These are phyloP conservation scores for Stigmatopora argus DNA, from an alignment of 2,113 vertebrate genomes.

Conservation along the genomic window DNA sequence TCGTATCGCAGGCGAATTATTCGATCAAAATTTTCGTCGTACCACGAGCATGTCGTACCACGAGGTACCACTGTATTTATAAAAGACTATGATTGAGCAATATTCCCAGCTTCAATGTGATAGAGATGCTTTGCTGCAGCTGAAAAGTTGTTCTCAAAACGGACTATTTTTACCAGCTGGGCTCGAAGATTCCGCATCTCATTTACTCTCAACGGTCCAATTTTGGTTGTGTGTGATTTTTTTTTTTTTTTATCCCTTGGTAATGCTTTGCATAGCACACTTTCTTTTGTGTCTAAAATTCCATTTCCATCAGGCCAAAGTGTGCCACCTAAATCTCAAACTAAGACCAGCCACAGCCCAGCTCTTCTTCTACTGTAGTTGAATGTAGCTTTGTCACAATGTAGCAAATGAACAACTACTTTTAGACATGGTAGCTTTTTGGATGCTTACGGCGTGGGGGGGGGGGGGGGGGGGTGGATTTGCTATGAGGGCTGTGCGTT, in stretches of 20 bases:
- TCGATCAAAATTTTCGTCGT: no score
- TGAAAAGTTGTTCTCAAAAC: slow-evolving; percentile 33
- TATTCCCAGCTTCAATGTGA: slow-evolving; percentile 63
- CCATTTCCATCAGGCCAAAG: slow-evolving; percentile 35
- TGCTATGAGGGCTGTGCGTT: slow-evolving; percentile 58
- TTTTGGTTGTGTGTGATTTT: slow-evolving; percentile 27
- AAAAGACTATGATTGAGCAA: slow-evolving; percentile 64
- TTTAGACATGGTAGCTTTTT: slow-evolving; percentile 73
- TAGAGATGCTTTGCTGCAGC: slow-evolving; percentile 49
- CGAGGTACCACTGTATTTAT: no score
- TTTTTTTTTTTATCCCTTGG: slow-evolving; percentile 10
- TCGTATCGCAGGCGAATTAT: no score
- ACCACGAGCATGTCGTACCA: no score
- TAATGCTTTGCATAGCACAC: slow-evolving; percentile 37
- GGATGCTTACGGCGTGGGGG: slow-evolving; percentile 61
- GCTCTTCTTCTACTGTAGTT: slow-evolving; percentile 71
- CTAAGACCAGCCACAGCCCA: slow-evolving; percentile 74
- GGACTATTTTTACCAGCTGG: slow-evolving; percentile 20
- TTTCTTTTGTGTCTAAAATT: slow-evolving; percentile 25
- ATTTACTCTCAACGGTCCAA: slow-evolving; percentile 19
- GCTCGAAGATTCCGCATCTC: slow-evolving; percentile 20
- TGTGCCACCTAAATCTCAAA: slow-evolving; percentile 52
- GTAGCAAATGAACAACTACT: slow-evolving; percentile 72
- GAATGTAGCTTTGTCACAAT: slow-evolving; percentile 77
- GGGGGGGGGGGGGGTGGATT: slow-evolving; percentile 37